Base-by-base conservation (phyloP, 2,113 vertebrate species). In the Orthonyx spaldingii region DNA sequence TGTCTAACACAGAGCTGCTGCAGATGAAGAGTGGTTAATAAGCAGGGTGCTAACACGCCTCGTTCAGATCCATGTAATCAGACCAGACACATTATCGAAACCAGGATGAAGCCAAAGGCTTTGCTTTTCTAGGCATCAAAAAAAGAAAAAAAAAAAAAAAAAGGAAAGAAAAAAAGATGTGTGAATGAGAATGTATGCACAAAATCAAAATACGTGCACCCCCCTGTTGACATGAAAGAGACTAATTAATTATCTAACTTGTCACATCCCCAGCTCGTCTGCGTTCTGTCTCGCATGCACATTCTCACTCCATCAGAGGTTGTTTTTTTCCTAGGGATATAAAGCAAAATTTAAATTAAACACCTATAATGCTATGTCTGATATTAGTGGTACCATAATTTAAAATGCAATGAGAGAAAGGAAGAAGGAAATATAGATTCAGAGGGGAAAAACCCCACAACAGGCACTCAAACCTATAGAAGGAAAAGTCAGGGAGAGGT, bases 231-330 rank as follows among this genome's bases (percentile, higher is more conserved):
- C 82, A 91, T 93, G 87, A 96, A 96, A 97, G 94, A 64, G 90
- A 94, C 90, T 94, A 97, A 96, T 96, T 96, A 96, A 96, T 96
- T 94, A 94, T 92, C 84, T 83, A 87, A 84, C 75, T 76, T 95
- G 94, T 95, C 96, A 93, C 72, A 83, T 96, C 26, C n/a, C 37
- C 66, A 65, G 78, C 56, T 93, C 70, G 57, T 93, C 81, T 86
- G 53, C 42, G 30, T 95, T 72, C 85, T 85, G 74, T 80, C 84
- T 84, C 3, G 2, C 75, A 64, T 72, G 52, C 47, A 84, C 39
- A 57, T 88, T 91, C 60, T 82, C 90, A 81, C 64, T 63, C 27
- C 59, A 80, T 90, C 53, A 84, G 37, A 49, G 28, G 10, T 35
- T 35, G 37, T 16, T 39, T 69, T 79, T 55, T 81, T 94, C 37